Evolutionary conservation across 2,113 vertebrate species (phyloP).

Genomic region (Dipodomys ordii): DNA sequence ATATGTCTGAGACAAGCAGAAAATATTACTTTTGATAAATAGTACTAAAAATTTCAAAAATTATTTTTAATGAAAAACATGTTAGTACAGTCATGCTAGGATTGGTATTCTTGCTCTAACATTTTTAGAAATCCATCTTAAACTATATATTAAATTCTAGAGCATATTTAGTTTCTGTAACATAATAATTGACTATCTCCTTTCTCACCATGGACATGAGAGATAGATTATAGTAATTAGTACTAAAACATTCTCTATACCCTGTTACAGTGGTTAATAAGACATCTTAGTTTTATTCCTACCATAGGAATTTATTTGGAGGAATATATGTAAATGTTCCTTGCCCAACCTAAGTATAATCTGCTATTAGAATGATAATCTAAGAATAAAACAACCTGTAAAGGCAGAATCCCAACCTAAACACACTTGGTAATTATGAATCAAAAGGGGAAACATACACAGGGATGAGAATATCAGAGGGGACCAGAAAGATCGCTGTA

Average conservation of each 20-base stretch:
- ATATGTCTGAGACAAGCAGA: too few species aligned
- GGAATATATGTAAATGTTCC: slow-evolving; percentile 4
- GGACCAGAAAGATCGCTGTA: neutral
- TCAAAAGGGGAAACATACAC: neutral
- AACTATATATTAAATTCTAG: slow-evolving; percentile 34
- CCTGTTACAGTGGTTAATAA: slow-evolving; percentile 32
- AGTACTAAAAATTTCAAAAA: slow-evolving; percentile 7
- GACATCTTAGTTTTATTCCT: slow-evolving; percentile 49
- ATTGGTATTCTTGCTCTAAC: neutral
- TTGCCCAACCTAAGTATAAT: neutral
- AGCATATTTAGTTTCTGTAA: slow-evolving; percentile 39
- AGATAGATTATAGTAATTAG: slow-evolving; percentile 67
- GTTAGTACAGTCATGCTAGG: neutral
- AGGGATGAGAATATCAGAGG: neutral
- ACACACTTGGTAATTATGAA: neutral
- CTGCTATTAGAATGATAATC: neutral
- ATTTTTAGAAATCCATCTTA: slow-evolving; percentile 25
- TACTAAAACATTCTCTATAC: slow-evolving; percentile 61
- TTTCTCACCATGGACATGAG: slow-evolving; percentile 26
- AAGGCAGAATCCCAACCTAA: neutral
- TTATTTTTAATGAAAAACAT: slow-evolving; percentile 8
- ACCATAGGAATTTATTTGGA: neutral
- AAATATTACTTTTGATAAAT: neutral
- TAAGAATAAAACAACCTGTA: neutral
- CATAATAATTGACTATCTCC: slow-evolving; percentile 66